Evolutionary conservation across 2,888 invertebrate genomes (phyloP), one percentile per base, ranked within the genome.

Genomic region (Coelinius sp.): DNA sequence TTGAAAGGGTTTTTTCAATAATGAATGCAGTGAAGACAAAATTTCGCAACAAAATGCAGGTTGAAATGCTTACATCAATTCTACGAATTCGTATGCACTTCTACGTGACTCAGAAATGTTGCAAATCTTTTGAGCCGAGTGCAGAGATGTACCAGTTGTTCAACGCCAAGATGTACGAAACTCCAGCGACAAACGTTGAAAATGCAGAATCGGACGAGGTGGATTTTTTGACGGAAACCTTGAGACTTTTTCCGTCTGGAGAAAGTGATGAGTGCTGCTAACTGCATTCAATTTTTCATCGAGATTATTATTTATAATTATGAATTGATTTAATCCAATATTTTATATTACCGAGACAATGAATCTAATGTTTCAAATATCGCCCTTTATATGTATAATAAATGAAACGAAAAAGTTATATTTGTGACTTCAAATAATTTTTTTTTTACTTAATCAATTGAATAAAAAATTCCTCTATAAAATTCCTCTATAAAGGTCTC

Each of bases 1-100:
- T 75, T 4, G 78, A 79, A 46, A 44, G 75, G 27, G 75, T 78
- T 14, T 79, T 78, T 38, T 77, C 74, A 0, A 35, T 79, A 2
- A 75, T 75, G 76, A 74, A 74, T 20, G 64, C 25, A 4, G 69
- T 74, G 3, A 76, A 78, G 41, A 77, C 75, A 2, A 69, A 65
- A 22, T 56, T 41, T 14, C 73, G 77, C 0, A 79, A 79, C 64
- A 73, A 74, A 63, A 74, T 77, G 76, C 59, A 65, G 25, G 68
- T 75, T 20, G n/a, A 35, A 73, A 41, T n/a, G 12, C 41, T 41
- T 12, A 2, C 75, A 8, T 74, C 78, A n/a, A 65, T 78, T 20
- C 41, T 79, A 25, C 59, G 78, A 20, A 75, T 76, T 20, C 71
- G 77, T 7, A 70, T 76, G 14, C 70, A 76, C 46, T 52, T 77